Base-by-base conservation (phyloP, 2,888 invertebrate species). In the Galerucella pusilla region DNA sequence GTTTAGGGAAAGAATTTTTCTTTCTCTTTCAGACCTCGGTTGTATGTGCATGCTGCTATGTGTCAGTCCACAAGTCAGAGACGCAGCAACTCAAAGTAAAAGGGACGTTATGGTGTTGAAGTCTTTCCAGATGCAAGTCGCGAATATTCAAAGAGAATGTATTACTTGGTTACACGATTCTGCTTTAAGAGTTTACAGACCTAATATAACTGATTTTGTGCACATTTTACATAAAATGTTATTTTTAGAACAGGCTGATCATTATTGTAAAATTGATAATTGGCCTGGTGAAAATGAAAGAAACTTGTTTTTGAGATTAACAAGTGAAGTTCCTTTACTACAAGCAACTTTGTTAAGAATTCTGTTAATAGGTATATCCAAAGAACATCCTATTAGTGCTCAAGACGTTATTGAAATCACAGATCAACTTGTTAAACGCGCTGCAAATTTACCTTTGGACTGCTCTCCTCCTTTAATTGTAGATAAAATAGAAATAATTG, bases 141-240 rank as follows among this genome's bases (percentile, higher is more conserved):
- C 85, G 82, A 88, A 91, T 83, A 94, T 98, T 80, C 97, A 98
- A 88, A 90, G 94, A 79, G 94, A 97, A 83, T 93, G 96, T 45
- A 91, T 97, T 0, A 92, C 92, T 82, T 98, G 98, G 98, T 89
- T 98, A 85, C 94, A 96, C 80, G 94, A 94, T 80, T 91, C 93
- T 9, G 96, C 95, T 5, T 91, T 93, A 68, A 91, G 92, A 75
- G 89, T 94, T 77, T 96, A 94, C 68, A 75, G 82, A 57, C 92
- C 96, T 4, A 90, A 91, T 45, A 88, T 92, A 0, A 90, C 90
- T 49, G 96, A 96, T 83, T 94, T 93, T 84, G 90, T 93, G 80
- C 93, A 93, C 82, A 93, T 93, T 0, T 87, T 96, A 69, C 93
- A 95, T 80, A 96, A 96, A 89, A 91, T 92, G 82, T 90, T 96